Percentiles rank a stretch among this genome's conserved stretches.
Conservation (phyloP, 2,888 invertebrate genomes). For the Strigamia crassipes region DNA sequence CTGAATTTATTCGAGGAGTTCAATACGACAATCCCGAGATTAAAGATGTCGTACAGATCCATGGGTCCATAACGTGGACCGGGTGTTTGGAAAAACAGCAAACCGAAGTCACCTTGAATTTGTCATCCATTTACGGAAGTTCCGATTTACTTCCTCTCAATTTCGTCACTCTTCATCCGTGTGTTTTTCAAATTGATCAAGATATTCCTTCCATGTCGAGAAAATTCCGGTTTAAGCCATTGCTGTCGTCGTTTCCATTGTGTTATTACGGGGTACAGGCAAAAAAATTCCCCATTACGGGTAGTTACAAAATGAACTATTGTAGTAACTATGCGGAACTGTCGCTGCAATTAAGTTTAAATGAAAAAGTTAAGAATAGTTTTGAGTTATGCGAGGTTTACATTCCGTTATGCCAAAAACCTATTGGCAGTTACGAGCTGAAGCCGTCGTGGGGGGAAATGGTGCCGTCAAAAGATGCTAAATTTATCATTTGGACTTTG, state of each 20-base stretch:
- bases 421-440: neutral
- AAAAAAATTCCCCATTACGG: neutral
- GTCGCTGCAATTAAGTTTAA: slow-evolving; percentile 1
- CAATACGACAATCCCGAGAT: slow-evolving; percentile 15
- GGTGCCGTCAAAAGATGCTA: neutral
- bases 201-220: neutral
- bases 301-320: neutral
- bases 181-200: neutral
- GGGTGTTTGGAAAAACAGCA: neutral
- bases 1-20: neutral
- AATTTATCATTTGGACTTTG: neutral
- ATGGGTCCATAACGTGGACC: neutral
- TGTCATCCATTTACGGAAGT: neutral
- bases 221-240: neutral
- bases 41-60: neutral
- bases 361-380: neutral
- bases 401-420: neutral
- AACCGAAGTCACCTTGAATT: slow-evolving; percentile 2
- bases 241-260: neutral
- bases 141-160: neutral
- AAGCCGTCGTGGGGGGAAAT: slow-evolving; percentile 3
- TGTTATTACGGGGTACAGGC: neutral
- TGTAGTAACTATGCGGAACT: neutral
- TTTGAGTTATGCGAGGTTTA: slow-evolving; percentile 2
- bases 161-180: neutral